Evolutionary conservation across 35 echinoderm and acorn worm genomes (phyloP), one percentile per base, ranked within the genome.

Genomic region (Ophioderma brevispina): DNA sequence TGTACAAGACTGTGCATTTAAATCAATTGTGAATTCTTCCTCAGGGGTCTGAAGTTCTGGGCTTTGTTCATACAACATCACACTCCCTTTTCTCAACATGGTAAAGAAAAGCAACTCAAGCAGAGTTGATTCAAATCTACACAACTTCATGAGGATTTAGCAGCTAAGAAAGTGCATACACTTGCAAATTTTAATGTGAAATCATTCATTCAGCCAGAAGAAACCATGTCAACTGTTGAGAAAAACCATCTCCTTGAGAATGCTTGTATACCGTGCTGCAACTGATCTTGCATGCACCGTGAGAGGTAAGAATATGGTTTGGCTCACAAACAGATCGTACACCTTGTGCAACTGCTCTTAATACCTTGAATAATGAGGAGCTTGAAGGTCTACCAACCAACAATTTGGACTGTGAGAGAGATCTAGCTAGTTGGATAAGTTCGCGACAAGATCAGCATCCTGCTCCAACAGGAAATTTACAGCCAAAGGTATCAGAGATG

Each of bases 11-110:
- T n/a, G n/a, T n/a, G n/a, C n/a, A n/a, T n/a, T n/a, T n/a, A n/a
- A n/a, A n/a, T n/a, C n/a, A n/a, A n/a, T n/a, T n/a, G n/a, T n/a
- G n/a, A n/a, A n/a, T n/a, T n/a, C n/a, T n/a, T n/a, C n/a, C n/a
- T n/a, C n/a, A n/a, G n/a, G n/a, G 79, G 79, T 15, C 79, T 81
- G 33, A 35, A 13, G n/a, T 13, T 35, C n/a, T n/a, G 13, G 79
- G 13, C 79, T 37, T 81, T 13, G 79, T 81, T 81, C 79, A 81
- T 81, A 81, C 79, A 81, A 81, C 13, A n/a, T 81, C n/a, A 81
- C 79, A 13, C 79, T 81, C 3, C 79, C 79, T 13, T 81, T 81
- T n/a, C 79, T 81, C 10, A 81, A 81, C 79, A 81, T 81, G 38
- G 79, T 81, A n/a, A 34, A 81, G n/a, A 81, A 2, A n/a, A n/a